A percentile compares a stretch with the other conserved stretches of the same genome.
These are phyloP conservation scores for Tamandua tetradactyla DNA, from an alignment of 2,797 vertebrate genomes.

Conservation along the genomic window DNA sequence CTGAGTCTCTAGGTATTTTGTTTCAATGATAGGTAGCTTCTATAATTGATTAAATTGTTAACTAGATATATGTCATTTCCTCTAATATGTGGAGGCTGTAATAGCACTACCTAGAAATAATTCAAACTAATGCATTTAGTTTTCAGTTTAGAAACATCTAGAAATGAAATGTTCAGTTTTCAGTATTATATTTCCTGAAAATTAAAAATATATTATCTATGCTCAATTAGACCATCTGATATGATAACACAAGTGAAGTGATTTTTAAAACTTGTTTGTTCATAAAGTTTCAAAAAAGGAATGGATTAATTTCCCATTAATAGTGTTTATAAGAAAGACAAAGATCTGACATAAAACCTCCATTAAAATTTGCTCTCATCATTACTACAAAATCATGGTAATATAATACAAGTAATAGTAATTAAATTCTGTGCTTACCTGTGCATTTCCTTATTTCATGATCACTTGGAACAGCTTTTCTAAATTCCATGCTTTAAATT, in stretches of 20 bases:
- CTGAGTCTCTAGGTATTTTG: not conserved
- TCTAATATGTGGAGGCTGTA: not conserved
- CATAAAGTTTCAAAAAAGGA: not conserved
- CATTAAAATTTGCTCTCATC: not conserved
- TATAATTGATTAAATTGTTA: conserved; percentile 1
- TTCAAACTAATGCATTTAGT: not conserved
- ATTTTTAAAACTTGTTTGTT: not conserved
- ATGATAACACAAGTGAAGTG: not conserved
- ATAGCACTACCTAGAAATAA: not conserved
- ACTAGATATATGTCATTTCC: not conserved
- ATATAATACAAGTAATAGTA: not conserved
- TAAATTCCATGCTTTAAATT: conserved; percentile 61
- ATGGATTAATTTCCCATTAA: not conserved
- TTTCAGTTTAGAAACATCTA: not conserved
- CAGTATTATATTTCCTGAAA: not conserved
- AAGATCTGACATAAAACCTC: not conserved
- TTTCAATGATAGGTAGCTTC: not conserved
- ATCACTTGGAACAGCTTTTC: not conserved
- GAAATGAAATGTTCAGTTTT: not conserved
- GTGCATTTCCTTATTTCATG: not conserved
- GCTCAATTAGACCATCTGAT: not conserved
- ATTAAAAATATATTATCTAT: not conserved
- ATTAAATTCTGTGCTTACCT: not conserved
- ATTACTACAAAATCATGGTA: not conserved
- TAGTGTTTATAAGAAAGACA: not conserved